A percentile compares a stretch with the other conserved stretches of the same genome.
Conservation (phyloP, 2,888 invertebrate genomes). For the Drosophila meridiana region DNA sequence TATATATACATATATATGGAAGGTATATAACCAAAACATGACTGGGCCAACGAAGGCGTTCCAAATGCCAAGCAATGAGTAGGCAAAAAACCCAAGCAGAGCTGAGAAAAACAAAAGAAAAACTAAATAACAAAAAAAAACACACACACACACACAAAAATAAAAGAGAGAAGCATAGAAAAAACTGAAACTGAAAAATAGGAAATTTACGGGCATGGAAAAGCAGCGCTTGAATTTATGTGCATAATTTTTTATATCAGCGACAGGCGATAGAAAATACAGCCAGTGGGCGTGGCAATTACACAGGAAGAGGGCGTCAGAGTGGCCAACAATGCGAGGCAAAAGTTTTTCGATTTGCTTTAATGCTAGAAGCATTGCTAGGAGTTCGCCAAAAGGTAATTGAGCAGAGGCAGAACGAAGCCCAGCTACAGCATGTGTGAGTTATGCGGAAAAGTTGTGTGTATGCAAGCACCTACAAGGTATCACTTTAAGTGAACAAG, state of each 20-base stretch:
- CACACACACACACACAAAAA: neutral
- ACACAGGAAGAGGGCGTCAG: constrained; percentile 7
- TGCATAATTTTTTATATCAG: constrained; percentile 74
- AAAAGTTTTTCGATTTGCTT: constrained; percentile 57
- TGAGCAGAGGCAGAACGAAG: constrained; percentile 48
- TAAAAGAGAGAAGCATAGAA: constrained; percentile 8
- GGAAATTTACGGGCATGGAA: constrained; percentile 57
- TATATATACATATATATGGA: constrained; percentile 13
- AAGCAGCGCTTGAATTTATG: constrained; percentile 66
- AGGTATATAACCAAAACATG: constrained; percentile 48
- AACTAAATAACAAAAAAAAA: constrained; percentile 18
- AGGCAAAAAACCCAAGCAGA: constrained; percentile 36
- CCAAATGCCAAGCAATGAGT: constrained; percentile 46
- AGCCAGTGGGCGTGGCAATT: constrained; percentile 48
- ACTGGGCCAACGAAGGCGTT: constrained; percentile 61
- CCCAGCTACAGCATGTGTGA: constrained; percentile 34
- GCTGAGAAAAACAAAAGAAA: constrained; percentile 20
- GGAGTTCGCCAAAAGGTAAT: constrained; percentile 55
- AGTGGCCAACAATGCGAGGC: constrained; percentile 8
- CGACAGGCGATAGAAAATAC: constrained; percentile 43
- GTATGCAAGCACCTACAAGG: constrained; percentile 42
- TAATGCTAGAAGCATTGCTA: constrained; percentile 45
- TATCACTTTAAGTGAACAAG: constrained; percentile 46
- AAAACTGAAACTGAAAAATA: constrained; percentile 29
- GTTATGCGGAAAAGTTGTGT: constrained; percentile 47